Evolutionary conservation across 2,888 invertebrate genomes (phyloP).

Genomic region (Mycogona germanica): DNA sequence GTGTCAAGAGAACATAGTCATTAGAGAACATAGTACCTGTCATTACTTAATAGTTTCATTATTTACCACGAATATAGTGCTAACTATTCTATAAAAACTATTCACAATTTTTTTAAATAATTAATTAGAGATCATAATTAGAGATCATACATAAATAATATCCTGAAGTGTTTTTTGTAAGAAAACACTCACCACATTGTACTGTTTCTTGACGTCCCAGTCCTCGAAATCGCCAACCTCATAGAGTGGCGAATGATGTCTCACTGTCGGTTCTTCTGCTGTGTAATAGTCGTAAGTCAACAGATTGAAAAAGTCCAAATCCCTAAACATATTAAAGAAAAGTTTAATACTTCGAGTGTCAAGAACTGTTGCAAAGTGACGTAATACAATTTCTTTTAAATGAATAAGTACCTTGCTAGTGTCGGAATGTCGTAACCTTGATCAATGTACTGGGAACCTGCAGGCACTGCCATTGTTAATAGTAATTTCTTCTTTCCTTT

Average conservation of each 20-base stretch:
- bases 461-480: slow-evolving; percentile 87
- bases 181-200: slow-evolving; percentile 64
- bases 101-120: too few species aligned
- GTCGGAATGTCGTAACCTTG: slow-evolving; percentile 85
- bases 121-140: too few species aligned
- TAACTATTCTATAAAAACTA: too few species aligned
- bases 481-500: slow-evolving; percentile 66
- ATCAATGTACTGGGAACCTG: slow-evolving; percentile 82
- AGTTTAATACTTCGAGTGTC: too few species aligned
- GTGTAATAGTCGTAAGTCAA: slow-evolving; percentile 87
- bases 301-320: slow-evolving; percentile 85
- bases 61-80: too few species aligned
- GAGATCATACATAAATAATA: too few species aligned
- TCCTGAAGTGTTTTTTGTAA: too few species aligned
- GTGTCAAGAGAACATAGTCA: too few species aligned
- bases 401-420: slow-evolving; percentile 55
- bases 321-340: too few species aligned
- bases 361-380: too few species aligned
- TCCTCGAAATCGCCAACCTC: slow-evolving; percentile 61
- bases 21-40: too few species aligned
- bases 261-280: slow-evolving; percentile 77
- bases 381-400: background rate
- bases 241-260: slow-evolving; percentile 79
- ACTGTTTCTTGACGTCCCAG: slow-evolving; percentile 73
- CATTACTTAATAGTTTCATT: too few species aligned